A percentile compares a stretch with the other conserved stretches of the same genome.
These are phyloP conservation scores for Cygnus atratus DNA, from an alignment of 2,113 vertebrate genomes.

Conservation along the genomic window DNA sequence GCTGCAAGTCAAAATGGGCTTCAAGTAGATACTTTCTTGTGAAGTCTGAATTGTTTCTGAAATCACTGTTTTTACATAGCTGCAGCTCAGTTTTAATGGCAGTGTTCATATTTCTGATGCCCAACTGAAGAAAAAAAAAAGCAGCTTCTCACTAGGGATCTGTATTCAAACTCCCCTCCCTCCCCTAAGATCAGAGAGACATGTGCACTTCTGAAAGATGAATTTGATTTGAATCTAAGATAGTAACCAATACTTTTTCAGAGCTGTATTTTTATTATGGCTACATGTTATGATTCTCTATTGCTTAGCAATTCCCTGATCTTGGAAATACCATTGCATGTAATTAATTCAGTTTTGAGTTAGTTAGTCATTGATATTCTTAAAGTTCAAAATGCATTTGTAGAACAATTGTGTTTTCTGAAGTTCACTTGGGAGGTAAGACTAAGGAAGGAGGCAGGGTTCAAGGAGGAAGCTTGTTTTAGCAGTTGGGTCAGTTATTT, in stretches of 20 bases:
- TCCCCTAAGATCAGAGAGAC: not conserved
- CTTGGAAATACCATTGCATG: not conserved
- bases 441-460: not conserved
- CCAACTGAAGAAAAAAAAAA: not conserved
- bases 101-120: not conserved
- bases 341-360: not conserved
- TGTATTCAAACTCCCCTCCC: fast-evolving
- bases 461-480: conserved; percentile 44
- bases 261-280: not conserved
- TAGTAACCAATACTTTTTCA: not conserved
- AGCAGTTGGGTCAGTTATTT: conserved; percentile 57
- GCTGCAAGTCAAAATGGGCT: not conserved
- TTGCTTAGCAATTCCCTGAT: not conserved
- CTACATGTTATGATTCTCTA: not conserved
- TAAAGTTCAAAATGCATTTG: not conserved
- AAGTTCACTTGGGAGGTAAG: not conserved
- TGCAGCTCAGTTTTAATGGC: not conserved
- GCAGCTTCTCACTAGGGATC: not conserved
- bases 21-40: not conserved
- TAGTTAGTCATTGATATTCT: not conserved
- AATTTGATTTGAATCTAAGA: not conserved
- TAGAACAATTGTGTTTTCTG: not conserved
- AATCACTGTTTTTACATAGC: not conserved
- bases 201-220: not conserved
- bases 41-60: not conserved